phyloP scores from a whole-genome alignment of 2,113 vertebrate species.

The Neotragus moschatus region DNA sequence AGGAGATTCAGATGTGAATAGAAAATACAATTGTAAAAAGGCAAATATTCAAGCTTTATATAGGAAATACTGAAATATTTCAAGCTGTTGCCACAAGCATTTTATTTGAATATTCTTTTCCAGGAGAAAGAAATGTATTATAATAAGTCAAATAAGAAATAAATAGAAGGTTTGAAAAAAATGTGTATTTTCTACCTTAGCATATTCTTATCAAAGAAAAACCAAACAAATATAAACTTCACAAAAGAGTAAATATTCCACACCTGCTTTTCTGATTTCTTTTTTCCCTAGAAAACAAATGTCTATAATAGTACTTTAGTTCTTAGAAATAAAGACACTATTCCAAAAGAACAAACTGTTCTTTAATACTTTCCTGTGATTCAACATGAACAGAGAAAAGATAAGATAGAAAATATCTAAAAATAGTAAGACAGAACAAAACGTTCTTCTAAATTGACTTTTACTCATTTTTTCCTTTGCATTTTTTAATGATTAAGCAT shows the following conservation, averaged over 20 bases:
- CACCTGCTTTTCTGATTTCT: not conserved
- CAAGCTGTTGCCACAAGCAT: not conserved
- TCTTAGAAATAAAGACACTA: not conserved
- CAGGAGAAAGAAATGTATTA: not conserved
- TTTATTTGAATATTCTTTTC: not conserved
- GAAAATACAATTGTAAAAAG: constrained; percentile 23
- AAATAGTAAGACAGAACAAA: not conserved
- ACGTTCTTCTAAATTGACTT: not conserved
- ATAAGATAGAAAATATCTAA: not conserved
- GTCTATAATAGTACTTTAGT: not conserved
- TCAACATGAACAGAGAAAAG: not conserved
- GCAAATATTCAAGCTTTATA: not conserved
- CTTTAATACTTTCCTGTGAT: not conserved
- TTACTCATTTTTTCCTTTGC: not conserved
- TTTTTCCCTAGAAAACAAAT: not conserved
- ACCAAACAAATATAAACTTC: not conserved
- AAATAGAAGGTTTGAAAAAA: not conserved
- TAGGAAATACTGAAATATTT: not conserved
- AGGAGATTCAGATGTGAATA: not conserved
- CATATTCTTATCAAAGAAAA: not conserved
- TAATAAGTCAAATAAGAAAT: not conserved
- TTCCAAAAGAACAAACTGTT: not conserved
- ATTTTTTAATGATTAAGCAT: not conserved
- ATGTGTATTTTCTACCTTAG: not conserved
- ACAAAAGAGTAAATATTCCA: not conserved